Base-by-base conservation (phyloP, 92 coral and sea anemone genomes). In the Ricordea florida region DNA sequence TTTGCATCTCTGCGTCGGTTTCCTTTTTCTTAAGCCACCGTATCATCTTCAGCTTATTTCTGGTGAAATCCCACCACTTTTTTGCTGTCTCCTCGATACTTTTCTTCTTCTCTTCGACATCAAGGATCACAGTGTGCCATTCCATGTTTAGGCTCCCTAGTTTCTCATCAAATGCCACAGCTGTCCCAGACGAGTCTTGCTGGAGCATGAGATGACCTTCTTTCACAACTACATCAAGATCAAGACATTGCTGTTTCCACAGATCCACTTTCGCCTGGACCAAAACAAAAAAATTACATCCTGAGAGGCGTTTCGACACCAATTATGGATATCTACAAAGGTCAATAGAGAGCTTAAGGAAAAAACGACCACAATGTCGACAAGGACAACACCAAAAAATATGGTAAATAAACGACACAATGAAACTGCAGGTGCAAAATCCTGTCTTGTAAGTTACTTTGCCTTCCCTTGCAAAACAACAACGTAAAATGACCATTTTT, bases 1-100 rank as follows among this genome's bases (percentile, higher is more conserved):
- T 70, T 26, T 76, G 84, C 47, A 92, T 60, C 21, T 90, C 97
- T 3, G 97, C 97, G 49, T 96, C 99, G 13, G 62, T 84, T 37
- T 96, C 97, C 49, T 96, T 96, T 62, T 90, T 90, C 58, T 92
- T 90, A 40, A 96, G 79, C 99, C 99, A 96, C 5, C 99, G 97
- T 44, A 96, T 77, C 99, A 96, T 96, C 81, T 96, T 96, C 80
- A 96, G 78, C 41, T 96, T 96, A 58, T 96, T 96, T 35, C 99
- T 80, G 28, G 99, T 96, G 75, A 96, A 96, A 52, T 96, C 99
- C 99, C 99, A 96, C 99, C 99, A 96, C 65, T 92, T 96, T 49
- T 85, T 92, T 26, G 99, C 99, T 0, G 99, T 96, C 71, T 86
- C 83, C 90, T 96, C 99, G 38, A 96, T 93, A 33, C 92, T 75